Percentiles rank a stretch among this genome's conserved stretches.
Conservation (phyloP, 1,140 invertebrate species). For the Drosophila navojoa region DNA sequence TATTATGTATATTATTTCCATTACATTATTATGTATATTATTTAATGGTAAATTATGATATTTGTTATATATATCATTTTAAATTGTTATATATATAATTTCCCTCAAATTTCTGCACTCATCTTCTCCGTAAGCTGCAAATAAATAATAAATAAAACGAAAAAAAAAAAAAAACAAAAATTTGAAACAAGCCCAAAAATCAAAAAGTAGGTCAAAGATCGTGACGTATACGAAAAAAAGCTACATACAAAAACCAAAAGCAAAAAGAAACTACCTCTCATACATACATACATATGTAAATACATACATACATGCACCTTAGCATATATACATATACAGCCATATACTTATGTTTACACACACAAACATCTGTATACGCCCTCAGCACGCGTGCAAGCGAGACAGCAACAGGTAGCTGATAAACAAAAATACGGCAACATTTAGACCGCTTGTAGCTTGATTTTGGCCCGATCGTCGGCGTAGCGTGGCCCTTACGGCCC, state of each 20-base stretch:
- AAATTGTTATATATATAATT: no score
- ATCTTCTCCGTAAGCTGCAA: no score
- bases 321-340: no score
- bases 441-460: slow-evolving; percentile 3
- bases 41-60: no score
- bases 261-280: slow-evolving; percentile 11
- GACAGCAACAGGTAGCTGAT: slow-evolving; percentile 24
- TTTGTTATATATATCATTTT: no score
- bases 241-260: not conserved
- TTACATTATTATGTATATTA: no score
- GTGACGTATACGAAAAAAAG: not conserved
- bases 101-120: no score
- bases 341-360: not conserved
- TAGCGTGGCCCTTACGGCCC: slow-evolving; percentile 32
- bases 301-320: not conserved
- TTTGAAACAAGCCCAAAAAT: not conserved
- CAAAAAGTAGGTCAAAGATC: slow-evolving; percentile 41
- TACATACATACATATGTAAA: not conserved
- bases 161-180: not conserved
- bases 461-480: slow-evolving; percentile 22
- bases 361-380: not conserved
- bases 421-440: slow-evolving; percentile 14
- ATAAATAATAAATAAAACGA: no score
- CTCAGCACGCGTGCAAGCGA: slow-evolving; percentile 12
- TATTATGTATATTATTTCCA: no score